phyloP scores from a whole-genome alignment of 2,888 invertebrate species.

The Temnothorax unifasciatus region DNA sequence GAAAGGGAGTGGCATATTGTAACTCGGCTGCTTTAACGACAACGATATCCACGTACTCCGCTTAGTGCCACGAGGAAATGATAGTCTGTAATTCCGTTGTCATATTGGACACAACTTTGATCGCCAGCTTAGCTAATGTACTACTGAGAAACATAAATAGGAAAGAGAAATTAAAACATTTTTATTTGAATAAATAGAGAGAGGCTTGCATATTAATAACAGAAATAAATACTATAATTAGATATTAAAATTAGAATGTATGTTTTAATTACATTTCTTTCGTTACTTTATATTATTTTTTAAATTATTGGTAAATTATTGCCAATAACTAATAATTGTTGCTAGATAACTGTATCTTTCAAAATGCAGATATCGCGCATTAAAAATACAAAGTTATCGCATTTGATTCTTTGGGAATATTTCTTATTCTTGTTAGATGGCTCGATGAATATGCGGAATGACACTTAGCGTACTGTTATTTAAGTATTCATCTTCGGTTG shows the following conservation, averaged over 20 bases:
- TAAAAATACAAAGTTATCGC: conserved; percentile 6
- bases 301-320: conserved; percentile 15
- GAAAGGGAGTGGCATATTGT: conserved; percentile 52
- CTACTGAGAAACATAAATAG: neutral
- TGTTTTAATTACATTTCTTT: conserved; percentile 7
- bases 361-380: neutral
- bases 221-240: neutral
- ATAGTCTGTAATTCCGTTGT: conserved; percentile 24
- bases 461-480: neutral
- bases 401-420: neutral
- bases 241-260: conserved; percentile 2
- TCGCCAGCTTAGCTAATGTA: conserved; percentile 8
- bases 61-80: conserved; percentile 50
- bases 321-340: too few relatives aligned
- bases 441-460: neutral
- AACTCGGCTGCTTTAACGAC: conserved; percentile 70
- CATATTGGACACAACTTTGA: conserved; percentile 31
- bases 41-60: conserved; percentile 60
- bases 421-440: neutral
- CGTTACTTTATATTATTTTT: neutral
- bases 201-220: neutral
- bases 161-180: neutral
- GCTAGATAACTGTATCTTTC: neutral
- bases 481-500: conserved; percentile 22
- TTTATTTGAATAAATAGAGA: conserved; percentile 4